phyloP scores from a whole-genome alignment of 2,797 vertebrate genomes.

The Rhinogobio ventralis region DNA sequence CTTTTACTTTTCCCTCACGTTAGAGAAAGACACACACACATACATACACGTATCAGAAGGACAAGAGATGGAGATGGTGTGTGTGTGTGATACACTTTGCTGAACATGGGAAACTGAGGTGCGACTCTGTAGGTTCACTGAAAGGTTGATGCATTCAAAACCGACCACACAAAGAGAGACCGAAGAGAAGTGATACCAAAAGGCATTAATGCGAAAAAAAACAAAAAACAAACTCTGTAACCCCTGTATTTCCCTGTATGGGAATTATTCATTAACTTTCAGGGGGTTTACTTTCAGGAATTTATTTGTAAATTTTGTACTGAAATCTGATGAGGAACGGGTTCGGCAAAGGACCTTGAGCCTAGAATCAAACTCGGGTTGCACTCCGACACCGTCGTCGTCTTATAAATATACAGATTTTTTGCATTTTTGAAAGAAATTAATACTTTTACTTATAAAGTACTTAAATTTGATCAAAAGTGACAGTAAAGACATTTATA shows the following conservation, averaged over 20 bases:
- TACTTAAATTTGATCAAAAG: no score
- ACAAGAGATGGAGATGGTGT: constrained; percentile 40
- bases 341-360: no score
- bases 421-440: no score
- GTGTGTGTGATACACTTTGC: constrained; percentile 34
- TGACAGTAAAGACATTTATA: not conserved
- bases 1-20: constrained; percentile 45
- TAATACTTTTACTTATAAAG: no score
- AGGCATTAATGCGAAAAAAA: constrained; percentile 24
- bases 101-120: constrained; percentile 63
- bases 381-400: no score
- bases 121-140: constrained; percentile 58
- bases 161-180: constrained; percentile 44
- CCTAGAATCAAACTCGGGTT: no score
- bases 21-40: constrained; percentile 44
- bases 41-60: constrained; percentile 26
- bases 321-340: not conserved
- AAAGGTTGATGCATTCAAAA: constrained; percentile 45
- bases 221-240: no score
- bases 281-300: not conserved
- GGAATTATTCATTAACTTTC: not conserved
- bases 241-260: not conserved
- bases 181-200: constrained; percentile 34
- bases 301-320: not conserved
- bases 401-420: no score